A percentile compares a stretch with the other conserved stretches of the same genome.
phyloP scores from a whole-genome alignment of 2,113 vertebrate genomes.

The Drymodes brunneopygia region DNA sequence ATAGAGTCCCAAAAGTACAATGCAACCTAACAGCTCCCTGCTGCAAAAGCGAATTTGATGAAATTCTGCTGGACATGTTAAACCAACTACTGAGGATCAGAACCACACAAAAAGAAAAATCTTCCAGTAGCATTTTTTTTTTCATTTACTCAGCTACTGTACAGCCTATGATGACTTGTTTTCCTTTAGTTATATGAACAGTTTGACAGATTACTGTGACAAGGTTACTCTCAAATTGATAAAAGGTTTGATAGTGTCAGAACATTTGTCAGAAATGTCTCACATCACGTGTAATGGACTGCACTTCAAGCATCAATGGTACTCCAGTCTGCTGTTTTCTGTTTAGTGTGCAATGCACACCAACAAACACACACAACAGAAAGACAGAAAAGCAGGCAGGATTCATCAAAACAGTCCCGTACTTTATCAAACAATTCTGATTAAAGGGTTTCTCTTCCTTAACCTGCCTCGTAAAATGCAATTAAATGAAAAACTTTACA shows the following conservation, averaged over 20 bases:
- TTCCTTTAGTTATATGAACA: slow-evolving; percentile 65
- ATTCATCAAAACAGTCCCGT: background rate
- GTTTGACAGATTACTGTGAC: slow-evolving; percentile 75
- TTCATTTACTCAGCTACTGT: slow-evolving; percentile 59
- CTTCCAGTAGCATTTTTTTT: slow-evolving; percentile 28
- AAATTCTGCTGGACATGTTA: slow-evolving; percentile 14
- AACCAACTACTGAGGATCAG: slow-evolving; percentile 26
- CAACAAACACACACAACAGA: background rate
- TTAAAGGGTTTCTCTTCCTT: background rate
- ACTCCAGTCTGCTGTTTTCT: slow-evolving; percentile 10
- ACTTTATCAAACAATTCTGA: background rate
- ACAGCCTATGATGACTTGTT: slow-evolving; percentile 66
- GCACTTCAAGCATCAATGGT: slow-evolving; percentile 21
- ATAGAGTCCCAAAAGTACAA: background rate
- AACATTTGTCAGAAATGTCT: slow-evolving; percentile 76
- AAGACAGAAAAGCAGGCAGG: background rate
- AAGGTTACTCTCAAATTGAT: slow-evolving; percentile 77
- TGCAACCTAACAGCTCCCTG: background rate
- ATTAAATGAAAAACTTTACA: background rate
- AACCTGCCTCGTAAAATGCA: background rate
- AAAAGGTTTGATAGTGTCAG: slow-evolving; percentile 74
- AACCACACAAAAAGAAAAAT: slow-evolving; percentile 30
- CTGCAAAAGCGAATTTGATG: background rate
- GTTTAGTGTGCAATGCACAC: background rate
- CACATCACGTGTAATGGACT: slow-evolving; percentile 57